Percentiles rank a stretch among this genome's conserved stretches.
Evolutionary conservation across 2,797 vertebrate genomes (phyloP).

Genomic region (Triplophysa bombifrons): DNA sequence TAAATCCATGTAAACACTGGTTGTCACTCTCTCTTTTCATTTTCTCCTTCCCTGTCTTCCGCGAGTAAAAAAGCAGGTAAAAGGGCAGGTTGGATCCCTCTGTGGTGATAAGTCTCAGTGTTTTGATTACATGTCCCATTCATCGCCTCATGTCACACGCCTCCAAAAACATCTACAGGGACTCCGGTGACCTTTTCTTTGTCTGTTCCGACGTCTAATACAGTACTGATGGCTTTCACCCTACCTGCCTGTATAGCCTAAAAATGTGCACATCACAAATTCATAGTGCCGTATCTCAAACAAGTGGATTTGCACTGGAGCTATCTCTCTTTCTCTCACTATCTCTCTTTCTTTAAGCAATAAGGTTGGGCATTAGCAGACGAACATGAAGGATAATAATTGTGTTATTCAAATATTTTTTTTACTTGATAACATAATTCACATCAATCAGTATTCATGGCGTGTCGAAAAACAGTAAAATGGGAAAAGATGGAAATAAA

Average conservation of each 20-base stretch:
- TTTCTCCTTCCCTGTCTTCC: neutral
- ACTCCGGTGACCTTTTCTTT: constrained; percentile 34
- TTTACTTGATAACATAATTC: neutral
- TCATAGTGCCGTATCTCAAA: neutral
- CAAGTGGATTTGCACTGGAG: neutral
- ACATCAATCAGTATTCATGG: neutral
- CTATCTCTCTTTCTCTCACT: neutral
- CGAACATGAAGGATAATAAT: too few relatives aligned
- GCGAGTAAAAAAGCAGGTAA: constrained; percentile 2
- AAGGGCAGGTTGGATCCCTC: constrained; percentile 33
- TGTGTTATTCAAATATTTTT: neutral
- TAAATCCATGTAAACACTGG: neutral
- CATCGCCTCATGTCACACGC: constrained; percentile 19
- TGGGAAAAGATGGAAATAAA: neutral
- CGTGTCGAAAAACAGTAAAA: neutral
- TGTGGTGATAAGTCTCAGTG: constrained; percentile 29
- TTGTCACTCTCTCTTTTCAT: neutral
- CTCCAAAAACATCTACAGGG: constrained; percentile 15
- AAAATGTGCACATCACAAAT: constrained; percentile 12
- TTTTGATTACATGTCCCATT: constrained; percentile 35
- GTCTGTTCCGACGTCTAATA: constrained; percentile 32
- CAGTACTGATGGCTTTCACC: constrained; percentile 1
- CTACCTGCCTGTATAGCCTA: neutral
- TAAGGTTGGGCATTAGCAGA: too few relatives aligned
- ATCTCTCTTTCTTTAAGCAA: neutral